A percentile compares a stretch with the other conserved stretches of the same genome.
Evolutionary conservation across 2,797 vertebrate genomes (phyloP).

Genomic region (Parauchenoglanis punctatus): DNA sequence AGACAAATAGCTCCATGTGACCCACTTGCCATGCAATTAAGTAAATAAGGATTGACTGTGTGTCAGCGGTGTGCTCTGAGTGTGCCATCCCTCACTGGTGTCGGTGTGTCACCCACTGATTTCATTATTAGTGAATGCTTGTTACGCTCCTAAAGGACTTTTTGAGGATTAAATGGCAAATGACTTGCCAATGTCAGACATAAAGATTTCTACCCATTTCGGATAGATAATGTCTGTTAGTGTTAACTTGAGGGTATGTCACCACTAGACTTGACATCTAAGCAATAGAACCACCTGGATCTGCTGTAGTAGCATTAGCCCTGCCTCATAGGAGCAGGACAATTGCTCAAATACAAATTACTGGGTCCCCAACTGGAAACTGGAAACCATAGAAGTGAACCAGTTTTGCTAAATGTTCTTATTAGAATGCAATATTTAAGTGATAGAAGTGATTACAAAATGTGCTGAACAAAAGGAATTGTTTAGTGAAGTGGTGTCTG

Average conservation of each 20-base stretch:
- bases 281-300: conserved; percentile 29
- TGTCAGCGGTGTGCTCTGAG: conserved; percentile 54
- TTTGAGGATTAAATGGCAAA: conserved; percentile 52
- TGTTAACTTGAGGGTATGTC: conserved; percentile 29
- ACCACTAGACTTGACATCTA: conserved; percentile 36
- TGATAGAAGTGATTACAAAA: background rate
- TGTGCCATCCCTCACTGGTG: conserved; percentile 52
- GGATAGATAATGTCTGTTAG: conserved; percentile 34
- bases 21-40: conserved; percentile 65
- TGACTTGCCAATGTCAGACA: conserved; percentile 34
- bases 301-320: background rate
- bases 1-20: conserved; percentile 61
- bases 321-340: background rate
- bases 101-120: conserved; percentile 57
- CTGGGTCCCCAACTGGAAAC: background rate
- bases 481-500: background rate
- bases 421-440: background rate
- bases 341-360: background rate
- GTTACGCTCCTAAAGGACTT: conserved; percentile 57
- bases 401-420: background rate
- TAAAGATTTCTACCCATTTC: conserved; percentile 38
- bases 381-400: background rate
- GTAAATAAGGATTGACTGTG: conserved; percentile 66
- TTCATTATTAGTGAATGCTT: conserved; percentile 59
- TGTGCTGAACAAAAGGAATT: background rate